A percentile compares a stretch with the other conserved stretches of the same genome.
phyloP scores from a whole-genome alignment of 2,888 invertebrate genomes.

The Aphrophora alni region DNA sequence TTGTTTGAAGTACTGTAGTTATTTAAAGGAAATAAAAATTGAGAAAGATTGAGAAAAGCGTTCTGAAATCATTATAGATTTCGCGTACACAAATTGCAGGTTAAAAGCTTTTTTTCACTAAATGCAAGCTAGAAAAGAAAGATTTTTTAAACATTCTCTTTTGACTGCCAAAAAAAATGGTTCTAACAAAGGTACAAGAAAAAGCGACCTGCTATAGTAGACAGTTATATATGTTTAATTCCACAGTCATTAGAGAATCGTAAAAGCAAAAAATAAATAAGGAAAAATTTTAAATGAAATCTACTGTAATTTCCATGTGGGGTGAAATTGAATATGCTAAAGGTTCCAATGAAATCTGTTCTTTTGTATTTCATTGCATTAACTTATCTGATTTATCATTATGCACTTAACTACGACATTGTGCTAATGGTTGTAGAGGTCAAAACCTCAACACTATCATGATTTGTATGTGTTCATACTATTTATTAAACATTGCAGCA shows the following conservation, averaged over 20 bases:
- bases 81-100: constrained; percentile 27
- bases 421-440: constrained; percentile 37
- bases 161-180: constrained; percentile 38
- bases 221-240: constrained; percentile 33
- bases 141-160: constrained; percentile 28
- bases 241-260: constrained; percentile 26
- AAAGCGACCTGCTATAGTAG: constrained; percentile 31
- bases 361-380: constrained; percentile 26
- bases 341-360: constrained; percentile 30
- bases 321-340: constrained; percentile 22
- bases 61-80: constrained; percentile 22
- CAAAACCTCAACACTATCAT: constrained; percentile 33
- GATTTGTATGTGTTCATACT: constrained; percentile 31
- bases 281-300: no score
- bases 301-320: constrained; percentile 12
- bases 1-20: constrained; percentile 22
- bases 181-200: constrained; percentile 49
- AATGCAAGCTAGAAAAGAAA: constrained; percentile 31
- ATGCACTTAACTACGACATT: constrained; percentile 21
- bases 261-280: constrained; percentile 28
- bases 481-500: constrained; percentile 23
- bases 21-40: constrained; percentile 27
- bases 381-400: constrained; percentile 25
- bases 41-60: constrained; percentile 27
- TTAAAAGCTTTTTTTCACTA: constrained; percentile 32